Conservation (phyloP, 2,888 invertebrate species). For the Strigamia transsilvanica region DNA sequence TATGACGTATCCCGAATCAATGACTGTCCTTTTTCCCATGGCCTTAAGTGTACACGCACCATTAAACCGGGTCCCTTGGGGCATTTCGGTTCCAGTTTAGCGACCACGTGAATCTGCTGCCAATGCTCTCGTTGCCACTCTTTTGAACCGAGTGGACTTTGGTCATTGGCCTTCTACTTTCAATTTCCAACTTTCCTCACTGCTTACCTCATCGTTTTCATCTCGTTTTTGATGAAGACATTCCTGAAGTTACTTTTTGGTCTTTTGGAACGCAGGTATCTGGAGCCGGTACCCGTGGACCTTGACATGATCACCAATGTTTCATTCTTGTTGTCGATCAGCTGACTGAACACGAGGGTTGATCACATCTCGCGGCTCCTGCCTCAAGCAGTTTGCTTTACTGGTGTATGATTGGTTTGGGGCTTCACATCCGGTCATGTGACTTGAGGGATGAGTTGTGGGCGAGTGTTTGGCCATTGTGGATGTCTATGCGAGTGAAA, state of each 20-base stretch:
- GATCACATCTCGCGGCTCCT: background rate
- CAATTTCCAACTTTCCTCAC: background rate
- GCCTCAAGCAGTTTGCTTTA: background rate
- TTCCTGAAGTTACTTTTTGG: background rate
- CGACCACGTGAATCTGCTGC: slow-evolving; percentile 16
- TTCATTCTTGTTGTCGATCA: slow-evolving; percentile 11
- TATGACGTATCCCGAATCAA: background rate
- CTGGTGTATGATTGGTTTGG: background rate
- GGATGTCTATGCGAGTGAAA: background rate
- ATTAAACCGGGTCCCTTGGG: slow-evolving; percentile 5
- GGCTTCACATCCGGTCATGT: background rate
- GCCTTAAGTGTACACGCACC: slow-evolving; percentile 7
- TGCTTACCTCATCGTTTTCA: background rate
- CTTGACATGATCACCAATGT: slow-evolving; percentile 25
- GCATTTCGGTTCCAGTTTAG: slow-evolving; percentile 35
- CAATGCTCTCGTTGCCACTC: slow-evolving; percentile 5
- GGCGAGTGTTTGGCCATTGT: background rate
- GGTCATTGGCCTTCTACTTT: slow-evolving; percentile 20
- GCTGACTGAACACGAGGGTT: slow-evolving; percentile 14
- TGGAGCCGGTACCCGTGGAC: background rate
- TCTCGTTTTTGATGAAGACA: background rate
- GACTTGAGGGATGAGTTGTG: background rate
- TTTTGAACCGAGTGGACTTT: slow-evolving; percentile 9
- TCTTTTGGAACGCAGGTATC: slow-evolving; percentile 4
- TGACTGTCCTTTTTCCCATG: slow-evolving; percentile 31